These are phyloP conservation scores for Hyposoter didymator DNA, from an alignment of 2,888 invertebrate species.

Conservation along the genomic window DNA sequence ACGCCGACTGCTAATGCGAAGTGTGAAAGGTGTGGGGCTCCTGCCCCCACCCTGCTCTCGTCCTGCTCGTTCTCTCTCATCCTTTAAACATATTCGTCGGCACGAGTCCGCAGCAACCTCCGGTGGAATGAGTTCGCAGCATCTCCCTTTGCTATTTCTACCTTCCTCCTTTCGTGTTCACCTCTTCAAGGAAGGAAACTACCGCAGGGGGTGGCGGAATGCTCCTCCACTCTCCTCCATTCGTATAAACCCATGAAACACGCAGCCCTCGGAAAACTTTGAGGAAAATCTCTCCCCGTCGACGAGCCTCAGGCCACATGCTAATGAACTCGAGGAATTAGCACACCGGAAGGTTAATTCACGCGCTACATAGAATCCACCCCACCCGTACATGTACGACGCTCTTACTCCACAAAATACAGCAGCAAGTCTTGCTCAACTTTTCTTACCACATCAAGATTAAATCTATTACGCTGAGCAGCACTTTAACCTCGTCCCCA, in stretches of 20 bases:
- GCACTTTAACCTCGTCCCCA: neutral
- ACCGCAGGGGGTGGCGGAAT: constrained; percentile 47
- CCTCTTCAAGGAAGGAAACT: constrained; percentile 52
- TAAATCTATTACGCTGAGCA: constrained; percentile 25
- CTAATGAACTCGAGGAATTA: constrained; percentile 74
- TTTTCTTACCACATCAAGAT: neutral
- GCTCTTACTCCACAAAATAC: neutral
- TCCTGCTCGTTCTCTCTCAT: constrained; percentile 19
- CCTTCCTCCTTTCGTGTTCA: constrained; percentile 55
- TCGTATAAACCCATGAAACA: constrained; percentile 5
- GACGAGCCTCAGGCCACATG: constrained; percentile 68
- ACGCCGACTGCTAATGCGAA: constrained; percentile 69
- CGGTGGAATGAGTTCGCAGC: constrained; percentile 37
- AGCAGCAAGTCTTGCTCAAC: neutral
- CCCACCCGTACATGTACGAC: constrained; percentile 2
- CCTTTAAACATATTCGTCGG: constrained; percentile 71
- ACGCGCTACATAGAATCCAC: constrained; percentile 25
- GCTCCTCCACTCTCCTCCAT: constrained; percentile 31
- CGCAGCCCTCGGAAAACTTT: constrained; percentile 62
- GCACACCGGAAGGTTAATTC: constrained; percentile 67
- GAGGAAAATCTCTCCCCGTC: constrained; percentile 70
- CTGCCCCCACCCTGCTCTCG: constrained; percentile 20
- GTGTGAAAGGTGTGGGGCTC: constrained; percentile 43
- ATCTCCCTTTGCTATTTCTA: constrained; percentile 39
- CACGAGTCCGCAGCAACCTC: constrained; percentile 65